Evolutionary conservation across 2,797 vertebrate genomes (phyloP).

Genomic region (Acestrorhynchus altus): DNA sequence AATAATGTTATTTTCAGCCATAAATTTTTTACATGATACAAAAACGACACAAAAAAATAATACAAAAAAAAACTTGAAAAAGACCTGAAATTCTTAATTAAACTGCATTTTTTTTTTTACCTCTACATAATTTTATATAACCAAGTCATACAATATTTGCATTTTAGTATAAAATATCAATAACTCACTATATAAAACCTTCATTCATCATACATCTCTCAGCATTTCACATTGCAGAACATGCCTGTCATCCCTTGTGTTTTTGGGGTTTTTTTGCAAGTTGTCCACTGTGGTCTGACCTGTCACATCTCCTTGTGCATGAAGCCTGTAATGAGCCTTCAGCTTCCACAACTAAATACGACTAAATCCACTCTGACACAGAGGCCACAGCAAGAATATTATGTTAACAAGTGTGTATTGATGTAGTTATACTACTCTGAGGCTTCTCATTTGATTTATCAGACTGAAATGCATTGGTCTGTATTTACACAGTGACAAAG

Average conservation of each 20-base stretch:
- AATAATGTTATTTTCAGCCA: too few relatives aligned
- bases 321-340: neutral
- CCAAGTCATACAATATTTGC: neutral
- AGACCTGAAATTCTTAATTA: too few relatives aligned
- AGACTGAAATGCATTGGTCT: neutral
- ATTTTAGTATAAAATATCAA: conserved; percentile 8
- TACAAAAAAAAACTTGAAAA: too few relatives aligned
- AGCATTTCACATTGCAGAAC: conserved; percentile 9
- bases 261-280: neutral
- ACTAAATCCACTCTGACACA: neutral
- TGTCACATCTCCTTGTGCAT: neutral
- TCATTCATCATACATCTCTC: neutral
- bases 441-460: neutral
- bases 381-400: neutral
- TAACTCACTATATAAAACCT: neutral
- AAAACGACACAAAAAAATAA: too few relatives aligned
- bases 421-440: neutral
- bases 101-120: too few relatives aligned
- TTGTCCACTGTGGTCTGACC: neutral
- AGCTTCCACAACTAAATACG: neutral
- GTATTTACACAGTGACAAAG: neutral
- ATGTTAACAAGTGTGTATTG: neutral
- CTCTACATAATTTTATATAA: too few relatives aligned
- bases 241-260: neutral
- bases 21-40: too few relatives aligned